Conservation (phyloP, 2,888 invertebrate species). For the Drosophila mettleri region DNA sequence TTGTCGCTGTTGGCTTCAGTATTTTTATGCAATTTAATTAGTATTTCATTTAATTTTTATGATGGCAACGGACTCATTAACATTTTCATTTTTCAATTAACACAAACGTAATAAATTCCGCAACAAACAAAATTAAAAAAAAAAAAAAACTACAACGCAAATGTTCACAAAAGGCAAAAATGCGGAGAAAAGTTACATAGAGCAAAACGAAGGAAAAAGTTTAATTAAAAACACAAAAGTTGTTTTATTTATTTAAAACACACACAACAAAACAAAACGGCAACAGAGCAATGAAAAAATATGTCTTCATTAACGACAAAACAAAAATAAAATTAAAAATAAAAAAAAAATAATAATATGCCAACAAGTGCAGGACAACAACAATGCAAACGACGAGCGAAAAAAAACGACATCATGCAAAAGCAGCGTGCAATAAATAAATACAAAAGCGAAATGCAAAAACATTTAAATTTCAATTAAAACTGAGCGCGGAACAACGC, state of each 20-base stretch:
- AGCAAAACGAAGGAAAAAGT: constrained; percentile 65
- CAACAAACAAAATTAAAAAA: constrained; percentile 24
- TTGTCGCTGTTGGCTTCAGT: constrained; percentile 12
- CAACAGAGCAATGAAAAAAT: constrained; percentile 69
- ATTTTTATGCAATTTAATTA: constrained; percentile 69
- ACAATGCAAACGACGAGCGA: constrained; percentile 54
- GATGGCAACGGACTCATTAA: constrained; percentile 75
- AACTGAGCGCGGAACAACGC: constrained; percentile 38
- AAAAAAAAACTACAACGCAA: constrained; percentile 28
- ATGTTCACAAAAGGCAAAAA: constrained; percentile 66
- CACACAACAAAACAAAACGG: constrained; percentile 18
- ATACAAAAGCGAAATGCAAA: constrained; percentile 68
- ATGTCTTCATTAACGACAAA: constrained; percentile 78
- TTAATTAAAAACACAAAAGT: constrained; percentile 80
- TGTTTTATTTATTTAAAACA: constrained; percentile 74
- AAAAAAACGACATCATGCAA: constrained; percentile 30
- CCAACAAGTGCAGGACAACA: constrained; percentile 33
- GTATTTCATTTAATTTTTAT: constrained; percentile 76
- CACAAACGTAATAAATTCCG: constrained; percentile 80
- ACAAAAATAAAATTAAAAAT: constrained; percentile 37
- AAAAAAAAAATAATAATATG: background rate
- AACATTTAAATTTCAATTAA: constrained; percentile 82
- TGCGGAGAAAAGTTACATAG: constrained; percentile 43
- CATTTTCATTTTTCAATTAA: constrained; percentile 82
- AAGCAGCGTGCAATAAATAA: constrained; percentile 61